phyloP scores from a whole-genome alignment of 1,140 invertebrate genomes.

The Dendrolimus kikuchii region DNA sequence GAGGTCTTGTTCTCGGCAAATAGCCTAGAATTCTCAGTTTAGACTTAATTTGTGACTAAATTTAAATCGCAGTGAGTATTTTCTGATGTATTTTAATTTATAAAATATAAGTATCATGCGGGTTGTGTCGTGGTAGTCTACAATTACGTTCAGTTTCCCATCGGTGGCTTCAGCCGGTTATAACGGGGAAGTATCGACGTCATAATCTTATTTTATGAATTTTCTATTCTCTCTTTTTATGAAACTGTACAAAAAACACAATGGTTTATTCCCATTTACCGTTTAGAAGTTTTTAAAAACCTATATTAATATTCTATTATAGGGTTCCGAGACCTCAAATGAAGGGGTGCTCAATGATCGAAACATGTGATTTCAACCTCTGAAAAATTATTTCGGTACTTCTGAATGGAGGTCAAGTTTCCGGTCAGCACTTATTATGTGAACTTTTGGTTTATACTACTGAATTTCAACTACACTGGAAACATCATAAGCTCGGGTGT shows the following conservation, averaged over 20 bases:
- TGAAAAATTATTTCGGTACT: constrained; percentile 30
- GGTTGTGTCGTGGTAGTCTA: not conserved
- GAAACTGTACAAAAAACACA: not conserved
- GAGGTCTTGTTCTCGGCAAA: constrained; percentile 42
- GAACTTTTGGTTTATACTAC: not conserved
- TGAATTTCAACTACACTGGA: too few species aligned
- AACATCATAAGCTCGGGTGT: constrained; percentile 18
- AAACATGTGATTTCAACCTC: constrained; percentile 42
- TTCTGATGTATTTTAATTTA: constrained; percentile 7
- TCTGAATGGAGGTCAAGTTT: constrained; percentile 59
- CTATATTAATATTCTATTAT: constrained; percentile 6
- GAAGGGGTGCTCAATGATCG: constrained; percentile 11
- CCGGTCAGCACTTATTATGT: constrained; percentile 18
- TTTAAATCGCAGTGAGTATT: constrained; percentile 50
- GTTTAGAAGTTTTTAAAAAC: not conserved
- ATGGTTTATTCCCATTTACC: not conserved
- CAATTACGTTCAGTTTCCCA: constrained; percentile 29
- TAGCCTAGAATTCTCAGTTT: constrained; percentile 49
- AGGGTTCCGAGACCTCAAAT: constrained; percentile 13
- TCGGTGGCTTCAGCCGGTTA: constrained; percentile 17
- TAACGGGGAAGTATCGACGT: constrained; percentile 51
- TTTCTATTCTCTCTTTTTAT: constrained; percentile 12
- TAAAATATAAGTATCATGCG: not conserved
- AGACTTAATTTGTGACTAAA: constrained; percentile 44
- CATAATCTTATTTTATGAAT: constrained; percentile 45